Evolutionary conservation across 2,888 invertebrate genomes (phyloP), one percentile per base, ranked within the genome.

Genomic region (Drosophila mimica): DNA sequence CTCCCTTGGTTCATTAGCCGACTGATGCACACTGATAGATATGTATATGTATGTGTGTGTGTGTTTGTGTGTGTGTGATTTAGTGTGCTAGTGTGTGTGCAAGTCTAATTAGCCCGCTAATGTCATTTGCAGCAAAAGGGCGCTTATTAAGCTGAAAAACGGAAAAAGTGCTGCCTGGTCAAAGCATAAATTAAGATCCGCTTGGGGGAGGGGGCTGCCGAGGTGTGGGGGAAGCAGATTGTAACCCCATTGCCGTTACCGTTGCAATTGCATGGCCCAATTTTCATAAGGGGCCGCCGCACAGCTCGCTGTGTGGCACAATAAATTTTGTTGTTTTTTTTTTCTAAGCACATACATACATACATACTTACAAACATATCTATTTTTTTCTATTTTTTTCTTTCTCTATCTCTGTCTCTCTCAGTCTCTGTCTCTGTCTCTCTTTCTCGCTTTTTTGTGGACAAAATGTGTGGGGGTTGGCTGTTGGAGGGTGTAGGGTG

Each of bases 81-180:
- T 11, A 20, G 28, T 38, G 54, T 38, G 54, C 17, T 15, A 28
- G 48, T 49, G 28, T 28, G 17, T 38, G 62, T 78, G 71, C 63
- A 63, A 79, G 79, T 74, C 84, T 84, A 84, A 84, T 84, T 88
- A 88, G 88, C 84, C 88, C 85, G 80, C 82, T 87, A 89, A 89
- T 89, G 85, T 80, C 82, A 80, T 89, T 84, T 76, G 71, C 89
- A 68, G 78, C 84, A 53, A 76, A 76, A 75, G 85, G 70, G 59
- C 77, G 88, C 89, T 85, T 89, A 85, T 85, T 85, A 89, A 89
- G 85, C 89, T 84, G 65, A 89, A 77, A 77, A 83, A 74, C 62
- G 68, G 71, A 63, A 78, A 82, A 71, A 80, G 70, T 69, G 75
- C 81, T 74, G 84, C 79, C 76, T 76, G 84, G 84, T 88, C 89